A percentile compares a stretch with the other conserved stretches of the same genome.
phyloP scores from a whole-genome alignment of 2,888 invertebrate genomes.

The Ophion costatus region DNA sequence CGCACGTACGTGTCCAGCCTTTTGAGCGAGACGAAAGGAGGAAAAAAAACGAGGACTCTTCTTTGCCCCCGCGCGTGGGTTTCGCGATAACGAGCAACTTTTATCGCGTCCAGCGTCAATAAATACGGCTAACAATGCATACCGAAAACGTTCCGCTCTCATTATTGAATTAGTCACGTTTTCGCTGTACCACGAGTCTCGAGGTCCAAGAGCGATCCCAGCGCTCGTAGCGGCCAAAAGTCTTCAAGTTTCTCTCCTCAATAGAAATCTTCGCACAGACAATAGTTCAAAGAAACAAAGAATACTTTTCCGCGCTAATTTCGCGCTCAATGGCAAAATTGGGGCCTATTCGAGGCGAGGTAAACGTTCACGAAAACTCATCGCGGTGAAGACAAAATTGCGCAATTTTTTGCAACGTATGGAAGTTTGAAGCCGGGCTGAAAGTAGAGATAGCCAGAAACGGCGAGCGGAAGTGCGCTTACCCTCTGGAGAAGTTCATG shows the following conservation, averaged over 20 bases:
- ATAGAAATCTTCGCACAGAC: neutral
- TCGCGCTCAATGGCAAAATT: neutral
- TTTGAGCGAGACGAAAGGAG: too few species aligned
- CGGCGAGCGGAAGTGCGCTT: constrained; percentile 75
- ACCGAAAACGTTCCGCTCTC: neutral
- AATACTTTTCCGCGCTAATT: neutral
- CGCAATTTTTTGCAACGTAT: neutral
- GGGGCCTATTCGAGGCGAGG: neutral
- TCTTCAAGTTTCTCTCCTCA: neutral
- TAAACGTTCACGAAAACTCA: neutral
- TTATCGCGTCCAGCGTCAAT: constrained; percentile 47
- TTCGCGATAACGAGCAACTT: neutral
- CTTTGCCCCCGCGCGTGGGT: too few species aligned
- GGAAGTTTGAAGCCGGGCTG: neutral
- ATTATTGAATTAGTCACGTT: neutral
- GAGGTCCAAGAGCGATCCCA: neutral
- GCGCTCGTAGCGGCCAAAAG: neutral
- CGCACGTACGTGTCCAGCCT: neutral
- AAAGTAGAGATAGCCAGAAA: neutral
- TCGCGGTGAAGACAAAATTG: neutral
- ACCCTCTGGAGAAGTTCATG: constrained; percentile 89
- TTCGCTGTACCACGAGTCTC: neutral
- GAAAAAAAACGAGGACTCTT: neutral
- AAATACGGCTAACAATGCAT: constrained; percentile 60
- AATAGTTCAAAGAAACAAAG: neutral